Percentiles rank a stretch among this genome's conserved stretches.
phyloP scores from a whole-genome alignment of 2,797 vertebrate species.

The Falco novaeseelandiae region DNA sequence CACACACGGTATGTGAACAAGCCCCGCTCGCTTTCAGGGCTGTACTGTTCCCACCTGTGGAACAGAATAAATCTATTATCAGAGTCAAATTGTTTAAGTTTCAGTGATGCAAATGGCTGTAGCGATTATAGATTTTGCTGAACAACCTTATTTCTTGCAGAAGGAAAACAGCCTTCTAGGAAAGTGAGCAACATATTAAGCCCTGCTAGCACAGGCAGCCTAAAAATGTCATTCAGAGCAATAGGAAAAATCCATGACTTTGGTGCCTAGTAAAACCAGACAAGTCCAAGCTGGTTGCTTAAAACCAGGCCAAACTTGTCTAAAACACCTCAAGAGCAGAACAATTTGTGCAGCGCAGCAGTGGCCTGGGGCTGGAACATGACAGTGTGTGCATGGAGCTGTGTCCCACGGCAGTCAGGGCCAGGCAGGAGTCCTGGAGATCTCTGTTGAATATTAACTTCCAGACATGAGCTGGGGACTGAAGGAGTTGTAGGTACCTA shows the following conservation, averaged over 20 bases:
- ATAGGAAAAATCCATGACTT: constrained; percentile 12
- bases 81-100: not conserved
- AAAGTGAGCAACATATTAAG: not conserved
- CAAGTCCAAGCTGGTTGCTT: not conserved
- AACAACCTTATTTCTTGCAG: not conserved
- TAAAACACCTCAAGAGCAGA: not conserved
- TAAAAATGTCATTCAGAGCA: not conserved
- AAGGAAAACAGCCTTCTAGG: not conserved
- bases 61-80: not conserved
- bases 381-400: accelerated
- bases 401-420: not conserved
- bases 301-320: not conserved
- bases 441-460: not conserved
- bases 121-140: not conserved
- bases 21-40: not conserved
- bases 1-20: not conserved
- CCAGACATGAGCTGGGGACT: not conserved
- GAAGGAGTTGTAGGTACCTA: not conserved
- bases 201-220: not conserved
- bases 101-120: not conserved
- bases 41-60: not conserved
- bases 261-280: not conserved
- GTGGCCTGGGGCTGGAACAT: not conserved
- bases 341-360: not conserved
- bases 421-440: not conserved